Evolutionary conservation across 1,140 invertebrate genomes (phyloP).

Genomic region (Eurosta solidaginis): DNA sequence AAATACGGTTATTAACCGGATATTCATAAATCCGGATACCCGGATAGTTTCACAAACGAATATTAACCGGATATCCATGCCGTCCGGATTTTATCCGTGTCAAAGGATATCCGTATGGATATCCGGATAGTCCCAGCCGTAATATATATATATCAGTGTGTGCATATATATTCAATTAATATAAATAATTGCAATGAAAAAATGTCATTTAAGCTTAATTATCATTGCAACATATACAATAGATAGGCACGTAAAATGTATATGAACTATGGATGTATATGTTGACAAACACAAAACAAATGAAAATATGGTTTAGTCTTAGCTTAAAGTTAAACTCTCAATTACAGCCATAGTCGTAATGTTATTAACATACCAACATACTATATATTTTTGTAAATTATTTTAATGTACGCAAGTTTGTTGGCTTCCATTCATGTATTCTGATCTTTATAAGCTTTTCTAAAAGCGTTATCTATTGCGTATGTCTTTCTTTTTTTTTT

Average conservation of each 20-base stretch:
- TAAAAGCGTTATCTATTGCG: not conserved
- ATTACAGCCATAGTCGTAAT: not conserved
- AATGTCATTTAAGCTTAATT: not conserved
- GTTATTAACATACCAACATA: not conserved
- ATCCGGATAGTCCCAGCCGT: too few species aligned
- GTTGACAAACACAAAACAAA: not conserved
- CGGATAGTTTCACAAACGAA: too few species aligned
- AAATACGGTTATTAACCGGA: too few species aligned
- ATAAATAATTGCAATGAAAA: not conserved
- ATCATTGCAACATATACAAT: conserved; percentile 6
- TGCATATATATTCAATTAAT: not conserved
- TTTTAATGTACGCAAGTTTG: not conserved
- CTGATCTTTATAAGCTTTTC: not conserved
- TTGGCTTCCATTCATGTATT: too few species aligned
- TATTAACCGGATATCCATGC: too few species aligned
- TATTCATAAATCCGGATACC: too few species aligned
- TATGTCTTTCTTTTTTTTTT: not conserved
- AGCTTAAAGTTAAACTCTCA: not conserved
- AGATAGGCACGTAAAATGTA: not conserved
- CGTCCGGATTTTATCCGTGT: too few species aligned
- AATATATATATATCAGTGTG: too few species aligned
- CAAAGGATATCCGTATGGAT: too few species aligned
- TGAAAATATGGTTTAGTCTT: not conserved
- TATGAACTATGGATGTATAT: not conserved
- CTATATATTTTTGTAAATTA: not conserved